These are phyloP conservation scores for Automeris io DNA, from an alignment of 2,888 invertebrate genomes.

Conservation along the genomic window DNA sequence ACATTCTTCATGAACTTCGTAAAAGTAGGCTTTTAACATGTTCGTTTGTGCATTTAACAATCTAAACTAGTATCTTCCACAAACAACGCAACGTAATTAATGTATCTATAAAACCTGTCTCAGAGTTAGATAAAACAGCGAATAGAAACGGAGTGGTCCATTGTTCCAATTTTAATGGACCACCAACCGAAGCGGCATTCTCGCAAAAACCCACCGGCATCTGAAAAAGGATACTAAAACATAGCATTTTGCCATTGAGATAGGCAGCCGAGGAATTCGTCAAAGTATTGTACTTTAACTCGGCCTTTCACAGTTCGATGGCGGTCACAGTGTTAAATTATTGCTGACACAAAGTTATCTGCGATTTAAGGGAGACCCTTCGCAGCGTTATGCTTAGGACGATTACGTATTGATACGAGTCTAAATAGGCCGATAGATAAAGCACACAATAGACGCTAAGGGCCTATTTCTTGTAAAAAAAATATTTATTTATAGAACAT, in stretches of 20 bases:
- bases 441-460: slow-evolving; percentile 1
- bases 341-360: slow-evolving; percentile 56
- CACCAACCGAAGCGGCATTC: slow-evolving; percentile 57
- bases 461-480: slow-evolving; percentile 4
- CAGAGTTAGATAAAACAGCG: slow-evolving; percentile 67
- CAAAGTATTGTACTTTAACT: slow-evolving; percentile 62
- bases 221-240: slow-evolving; percentile 60
- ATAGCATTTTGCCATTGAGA: slow-evolving; percentile 61
- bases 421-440: slow-evolving; percentile 6
- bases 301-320: slow-evolving; percentile 65
- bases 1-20: too few species aligned
- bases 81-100: neutral
- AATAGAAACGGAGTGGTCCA: slow-evolving; percentile 64
- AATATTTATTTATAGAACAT: slow-evolving; percentile 25
- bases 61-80: too few species aligned
- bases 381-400: slow-evolving; percentile 6
- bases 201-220: slow-evolving; percentile 60
- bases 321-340: slow-evolving; percentile 62
- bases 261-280: slow-evolving; percentile 63
- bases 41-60: too few species aligned
- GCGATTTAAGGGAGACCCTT: slow-evolving; percentile 14
- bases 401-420: slow-evolving; percentile 7
- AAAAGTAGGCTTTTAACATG: too few species aligned
- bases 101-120: slow-evolving; percentile 47
- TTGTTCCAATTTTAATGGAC: slow-evolving; percentile 71